A percentile compares a stretch with the other conserved stretches of the same genome.
Conservation (phyloP, 1,140 invertebrate genomes). For the Drosophila varians region DNA sequence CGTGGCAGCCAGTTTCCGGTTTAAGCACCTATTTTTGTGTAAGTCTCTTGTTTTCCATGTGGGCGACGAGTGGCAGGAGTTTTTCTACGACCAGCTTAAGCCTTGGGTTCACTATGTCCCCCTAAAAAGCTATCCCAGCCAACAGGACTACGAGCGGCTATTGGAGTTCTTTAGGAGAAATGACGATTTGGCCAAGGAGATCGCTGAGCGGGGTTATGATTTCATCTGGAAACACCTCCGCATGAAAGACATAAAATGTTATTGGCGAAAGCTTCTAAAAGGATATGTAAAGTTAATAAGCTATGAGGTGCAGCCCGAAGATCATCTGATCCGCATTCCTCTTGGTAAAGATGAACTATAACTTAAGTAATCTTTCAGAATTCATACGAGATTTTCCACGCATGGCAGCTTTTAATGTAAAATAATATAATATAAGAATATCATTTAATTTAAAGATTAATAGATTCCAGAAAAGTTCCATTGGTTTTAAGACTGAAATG, state of each 20-base stretch:
- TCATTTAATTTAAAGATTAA: neutral
- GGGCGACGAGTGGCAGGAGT: conserved; percentile 97
- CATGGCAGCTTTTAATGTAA: neutral
- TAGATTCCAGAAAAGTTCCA: neutral
- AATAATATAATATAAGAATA: no score
- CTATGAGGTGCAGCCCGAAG: conserved; percentile 87
- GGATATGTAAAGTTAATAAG: conserved; percentile 91
- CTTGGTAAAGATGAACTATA: conserved; percentile 54
- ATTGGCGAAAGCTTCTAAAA: conserved; percentile 93
- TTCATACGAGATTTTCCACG: neutral
- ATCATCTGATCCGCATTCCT: conserved; percentile 84
- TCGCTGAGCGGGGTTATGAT: conserved; percentile 91
- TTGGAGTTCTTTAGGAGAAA: conserved; percentile 91
- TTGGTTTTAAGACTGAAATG: conserved; percentile 11
- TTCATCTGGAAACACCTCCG: conserved; percentile 94
- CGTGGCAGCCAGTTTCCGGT: conserved; percentile 98
- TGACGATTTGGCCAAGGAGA: conserved; percentile 90
- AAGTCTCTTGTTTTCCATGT: conserved; percentile 98
- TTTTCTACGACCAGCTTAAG: conserved; percentile 95
- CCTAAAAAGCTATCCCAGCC: conserved; percentile 88
- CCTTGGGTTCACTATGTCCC: conserved; percentile 99
- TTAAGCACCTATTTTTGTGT: conserved; percentile 98
- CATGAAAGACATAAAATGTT: conserved; percentile 93
- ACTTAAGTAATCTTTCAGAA: neutral
- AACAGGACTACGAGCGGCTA: conserved; percentile 88